Evolutionary conservation across 2,113 vertebrate species (phyloP), one percentile per base, ranked within the genome.

Genomic region (Arenaria interpres): DNA sequence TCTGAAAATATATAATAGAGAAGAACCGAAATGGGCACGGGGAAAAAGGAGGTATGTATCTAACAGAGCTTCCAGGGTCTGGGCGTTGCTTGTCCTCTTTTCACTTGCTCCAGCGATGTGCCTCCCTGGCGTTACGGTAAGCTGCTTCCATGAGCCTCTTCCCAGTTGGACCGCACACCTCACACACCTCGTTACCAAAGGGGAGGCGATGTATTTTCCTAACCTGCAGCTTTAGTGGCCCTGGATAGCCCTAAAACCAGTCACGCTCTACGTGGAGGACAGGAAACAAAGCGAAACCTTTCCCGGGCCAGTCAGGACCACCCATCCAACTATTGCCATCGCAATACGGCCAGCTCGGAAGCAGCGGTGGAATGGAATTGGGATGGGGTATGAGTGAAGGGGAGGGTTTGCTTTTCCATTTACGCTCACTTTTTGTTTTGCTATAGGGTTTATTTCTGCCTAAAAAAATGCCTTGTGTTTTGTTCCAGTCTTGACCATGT

Each of bases 201-300:
- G 72, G 66, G 46, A 85, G 57, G 19, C 28, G 67, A 43, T 24
- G 46, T 27, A 85, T 96, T 96, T 96, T 88, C 94, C 89, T 96
- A 27, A 92, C 75, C 66, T 88, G 85, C 43, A 60, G 80, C 91
- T 97, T 94, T 95, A 90, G 71, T 93, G 89, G 69, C 89, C 87
- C 89, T 96, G 72, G 88, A 77, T 54, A 94, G 90, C 88, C 88
- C 92, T 90, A 86, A 96, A 96, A 3, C 80, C 66, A 78, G 54
- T 83, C 80, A 56, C 93, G 75, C 89, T 88, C 32, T 79, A 59
- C 2, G n/a, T 69, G 90, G 89, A 95, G 96, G 92, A 83, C 71
- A 93, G 94, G 89, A 96, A 95, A 88, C 27, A 71, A 91, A 91
- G 90, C 28, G 4, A 81, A 88, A 73, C 80, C 64, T 95, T 77